phyloP scores from a whole-genome alignment of 2,888 invertebrate species.

The Apamea crenata region DNA sequence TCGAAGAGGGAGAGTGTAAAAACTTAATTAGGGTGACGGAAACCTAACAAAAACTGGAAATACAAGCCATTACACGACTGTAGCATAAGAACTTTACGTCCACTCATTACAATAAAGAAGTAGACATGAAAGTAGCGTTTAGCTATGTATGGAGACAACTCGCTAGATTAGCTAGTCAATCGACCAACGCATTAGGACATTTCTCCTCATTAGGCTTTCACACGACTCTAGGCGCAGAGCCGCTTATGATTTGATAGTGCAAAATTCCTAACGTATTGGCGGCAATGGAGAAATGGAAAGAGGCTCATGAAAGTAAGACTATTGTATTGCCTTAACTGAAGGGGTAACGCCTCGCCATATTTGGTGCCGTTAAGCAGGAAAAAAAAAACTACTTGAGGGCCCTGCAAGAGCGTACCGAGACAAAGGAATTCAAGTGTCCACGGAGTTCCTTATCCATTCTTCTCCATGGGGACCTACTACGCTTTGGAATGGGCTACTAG shows the following conservation, averaged over 20 bases:
- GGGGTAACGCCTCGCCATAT: not conserved
- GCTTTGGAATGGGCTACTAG: not conserved
- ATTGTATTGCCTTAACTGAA: not conserved
- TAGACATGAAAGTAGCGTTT: slow-evolving; percentile 30
- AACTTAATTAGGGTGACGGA: not conserved
- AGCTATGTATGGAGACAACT: slow-evolving; percentile 24
- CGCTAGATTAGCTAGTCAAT: slow-evolving; percentile 13
- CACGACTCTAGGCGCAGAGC: not conserved
- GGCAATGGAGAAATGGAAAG: not conserved
- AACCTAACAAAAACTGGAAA: not conserved
- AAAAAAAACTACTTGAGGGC: not conserved
- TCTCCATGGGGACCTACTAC: not conserved
- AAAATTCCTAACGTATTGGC: not conserved
- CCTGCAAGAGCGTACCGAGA: not conserved
- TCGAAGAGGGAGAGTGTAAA: not conserved
- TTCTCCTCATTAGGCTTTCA: slow-evolving; percentile 36
- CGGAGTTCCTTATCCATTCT: not conserved
- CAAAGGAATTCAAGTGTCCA: not conserved
- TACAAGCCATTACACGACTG: not conserved
- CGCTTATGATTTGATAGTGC: not conserved
- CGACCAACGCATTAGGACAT: slow-evolving; percentile 14
- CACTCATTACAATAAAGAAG: slow-evolving; percentile 9
- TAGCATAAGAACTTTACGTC: slow-evolving; percentile 8
- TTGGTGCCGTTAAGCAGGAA: not conserved
- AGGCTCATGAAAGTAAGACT: not conserved